Evolutionary conservation across 2,797 vertebrate genomes (phyloP).

Genomic region (Corythornis leucogaster): DNA sequence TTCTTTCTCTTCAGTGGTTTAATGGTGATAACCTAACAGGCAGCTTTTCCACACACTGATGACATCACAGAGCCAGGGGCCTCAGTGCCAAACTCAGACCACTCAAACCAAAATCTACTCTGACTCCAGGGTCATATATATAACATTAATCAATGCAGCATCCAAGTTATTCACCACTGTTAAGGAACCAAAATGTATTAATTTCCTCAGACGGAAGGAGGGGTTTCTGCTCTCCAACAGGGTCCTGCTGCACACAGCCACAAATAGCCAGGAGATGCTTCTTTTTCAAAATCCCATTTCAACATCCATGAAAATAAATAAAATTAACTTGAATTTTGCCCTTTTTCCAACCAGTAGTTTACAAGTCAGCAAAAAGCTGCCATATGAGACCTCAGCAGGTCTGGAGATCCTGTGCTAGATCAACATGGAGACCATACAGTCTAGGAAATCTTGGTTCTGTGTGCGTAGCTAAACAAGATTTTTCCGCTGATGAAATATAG

Average conservation of each 20-base stretch:
- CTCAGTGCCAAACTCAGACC: neutral
- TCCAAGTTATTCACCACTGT: neutral
- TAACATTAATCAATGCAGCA: neutral
- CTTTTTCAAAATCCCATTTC: neutral
- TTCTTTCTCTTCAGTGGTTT: neutral
- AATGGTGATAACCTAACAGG: neutral
- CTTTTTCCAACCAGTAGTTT: neutral
- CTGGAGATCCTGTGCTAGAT: neutral
- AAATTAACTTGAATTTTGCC: neutral
- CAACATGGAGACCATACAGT: neutral
- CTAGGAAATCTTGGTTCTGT: neutral
- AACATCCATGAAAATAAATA: neutral
- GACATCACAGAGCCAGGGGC: neutral
- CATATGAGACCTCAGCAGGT: neutral
- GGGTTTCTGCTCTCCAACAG: neutral
- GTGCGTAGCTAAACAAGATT: neutral
- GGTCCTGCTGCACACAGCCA: neutral
- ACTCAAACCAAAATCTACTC: neutral
- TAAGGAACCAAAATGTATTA: neutral
- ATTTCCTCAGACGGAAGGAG: neutral
- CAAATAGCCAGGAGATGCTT: neutral
- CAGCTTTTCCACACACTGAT: neutral
- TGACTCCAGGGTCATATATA: neutral
- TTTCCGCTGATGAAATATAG: slow-evolving; percentile 50
- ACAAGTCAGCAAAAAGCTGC: neutral